phyloP scores from a whole-genome alignment of 2,113 vertebrate genomes.

The Rhinopomastus cyanomelas region DNA sequence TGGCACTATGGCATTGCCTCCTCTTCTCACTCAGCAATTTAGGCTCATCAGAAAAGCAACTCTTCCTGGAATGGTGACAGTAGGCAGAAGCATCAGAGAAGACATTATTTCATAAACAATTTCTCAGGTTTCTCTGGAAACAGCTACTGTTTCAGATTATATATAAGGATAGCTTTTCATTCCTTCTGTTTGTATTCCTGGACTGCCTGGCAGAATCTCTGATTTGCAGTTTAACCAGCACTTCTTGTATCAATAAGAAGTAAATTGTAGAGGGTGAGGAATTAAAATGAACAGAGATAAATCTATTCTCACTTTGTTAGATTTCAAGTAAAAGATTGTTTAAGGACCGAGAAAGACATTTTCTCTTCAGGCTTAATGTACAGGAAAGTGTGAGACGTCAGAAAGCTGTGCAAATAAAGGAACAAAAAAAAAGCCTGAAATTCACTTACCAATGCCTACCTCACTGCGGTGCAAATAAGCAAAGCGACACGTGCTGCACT shows the following conservation, averaged over 20 bases:
- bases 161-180: conserved; percentile 53
- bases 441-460: background rate
- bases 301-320: background rate
- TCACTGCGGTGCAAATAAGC: background rate
- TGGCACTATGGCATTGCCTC: conserved; percentile 53
- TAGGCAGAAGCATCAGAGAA: conserved; percentile 64
- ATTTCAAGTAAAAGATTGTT: background rate
- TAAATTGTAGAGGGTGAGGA: background rate
- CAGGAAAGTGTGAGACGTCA: background rate
- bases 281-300: background rate
- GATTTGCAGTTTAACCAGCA: conserved; percentile 45
- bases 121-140: conserved; percentile 66
- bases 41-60: conserved; percentile 41
- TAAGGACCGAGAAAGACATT: background rate
- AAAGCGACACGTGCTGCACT: background rate
- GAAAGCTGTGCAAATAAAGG: background rate
- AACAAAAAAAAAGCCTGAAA: background rate
- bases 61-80: conserved; percentile 1
- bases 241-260: conserved; percentile 33
- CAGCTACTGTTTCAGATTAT: conserved; percentile 63
- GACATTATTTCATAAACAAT: conserved; percentile 80
- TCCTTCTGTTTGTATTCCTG: conserved; percentile 59
- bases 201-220: conserved; percentile 57
- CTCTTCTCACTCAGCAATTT: conserved; percentile 45
- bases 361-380: background rate